Evolutionary conservation across 2,797 vertebrate species (phyloP), one percentile per base, ranked within the genome.

Genomic region (Eremophila alpestris): DNA sequence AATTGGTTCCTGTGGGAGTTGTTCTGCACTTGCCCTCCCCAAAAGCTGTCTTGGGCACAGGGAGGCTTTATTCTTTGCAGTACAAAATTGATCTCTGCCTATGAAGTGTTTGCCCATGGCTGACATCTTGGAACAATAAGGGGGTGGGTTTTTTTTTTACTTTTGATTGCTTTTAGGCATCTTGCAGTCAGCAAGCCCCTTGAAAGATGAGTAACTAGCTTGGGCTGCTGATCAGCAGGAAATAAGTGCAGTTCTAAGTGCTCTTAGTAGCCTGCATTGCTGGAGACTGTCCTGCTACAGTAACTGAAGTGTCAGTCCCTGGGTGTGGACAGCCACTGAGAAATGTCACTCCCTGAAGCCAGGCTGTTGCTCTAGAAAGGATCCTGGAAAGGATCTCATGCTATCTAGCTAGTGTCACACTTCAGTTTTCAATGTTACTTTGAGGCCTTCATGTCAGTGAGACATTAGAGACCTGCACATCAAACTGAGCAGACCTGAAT

Each of bases 141-240:
- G 30, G 26, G 18, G 3, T 62, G 1, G 56, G 26, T 19, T 1
- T 0, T 19, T 1, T 0, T 38, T 16, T 18, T 10, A 7, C 23
- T 59, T 94, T 43, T 68, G 11, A 29, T 40, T 73, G 32, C 10
- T 83, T 90, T 68, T 26, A 51, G 41, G 2, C 90, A 11, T 62
- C 45, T 77, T 87, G 67, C 59, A 63, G 38, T 30, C 30, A 32
- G 29, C 2, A 12, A 52, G 20, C 48, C 26, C 41, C 32, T 52
- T 73, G 55, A 32, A 87, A 60, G 68, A 34, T 43, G 36, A 68
- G 22, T 75, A 46, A 26, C 26, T 27, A 29, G 32, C 11, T 65
- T 67, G 71, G 62, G 22, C 73, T 87, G n/a, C 45, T 73, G 1
- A 30, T 68, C 30, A 40, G 27, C 10, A 32, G 74, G 34, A 68